Evolutionary conservation across 1,140 invertebrate species (phyloP).

Genomic region (Drosophila sp.): DNA sequence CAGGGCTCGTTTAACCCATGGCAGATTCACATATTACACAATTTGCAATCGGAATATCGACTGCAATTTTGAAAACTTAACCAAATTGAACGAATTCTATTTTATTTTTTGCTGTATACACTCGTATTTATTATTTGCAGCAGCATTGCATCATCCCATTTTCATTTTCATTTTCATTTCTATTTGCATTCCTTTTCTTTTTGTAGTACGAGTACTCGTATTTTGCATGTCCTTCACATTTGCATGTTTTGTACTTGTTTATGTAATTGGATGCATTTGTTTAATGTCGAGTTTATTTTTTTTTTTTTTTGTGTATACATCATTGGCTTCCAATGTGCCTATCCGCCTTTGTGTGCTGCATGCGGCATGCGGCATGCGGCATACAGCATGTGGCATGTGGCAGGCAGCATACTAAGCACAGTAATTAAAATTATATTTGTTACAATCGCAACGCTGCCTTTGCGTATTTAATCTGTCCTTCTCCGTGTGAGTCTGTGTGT

Average conservation of each 20-base stretch:
- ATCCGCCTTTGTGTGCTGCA: conserved; percentile 15
- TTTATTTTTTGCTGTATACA: conserved; percentile 49
- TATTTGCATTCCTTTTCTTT: conserved; percentile 17
- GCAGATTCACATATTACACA: not conserved
- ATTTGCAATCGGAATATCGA: conserved; percentile 3
- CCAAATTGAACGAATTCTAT: conserved; percentile 52
- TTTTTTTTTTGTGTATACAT: conserved; percentile 15
- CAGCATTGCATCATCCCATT: conserved; percentile 38
- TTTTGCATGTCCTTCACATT: conserved; percentile 18
- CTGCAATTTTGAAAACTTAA: conserved; percentile 23
- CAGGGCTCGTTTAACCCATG: no score
- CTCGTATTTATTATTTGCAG: conserved; percentile 34
- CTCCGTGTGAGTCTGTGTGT: not conserved
- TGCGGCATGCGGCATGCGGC: conserved; percentile 5
- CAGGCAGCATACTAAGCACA: conserved; percentile 52
- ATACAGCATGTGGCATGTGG: conserved; percentile 37
- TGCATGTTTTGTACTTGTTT: conserved; percentile 33
- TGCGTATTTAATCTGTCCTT: conserved; percentile 15
- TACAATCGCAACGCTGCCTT: conserved; percentile 47
- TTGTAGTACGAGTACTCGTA: no score
- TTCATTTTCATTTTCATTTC: conserved; percentile 13
- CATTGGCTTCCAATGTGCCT: conserved; percentile 41
- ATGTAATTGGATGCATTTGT: conserved; percentile 43
- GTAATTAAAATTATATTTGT: conserved; percentile 80
- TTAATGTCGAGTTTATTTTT: not conserved